Conservation (phyloP, 2,113 vertebrate species). For the Maylandia zebra region DNA sequence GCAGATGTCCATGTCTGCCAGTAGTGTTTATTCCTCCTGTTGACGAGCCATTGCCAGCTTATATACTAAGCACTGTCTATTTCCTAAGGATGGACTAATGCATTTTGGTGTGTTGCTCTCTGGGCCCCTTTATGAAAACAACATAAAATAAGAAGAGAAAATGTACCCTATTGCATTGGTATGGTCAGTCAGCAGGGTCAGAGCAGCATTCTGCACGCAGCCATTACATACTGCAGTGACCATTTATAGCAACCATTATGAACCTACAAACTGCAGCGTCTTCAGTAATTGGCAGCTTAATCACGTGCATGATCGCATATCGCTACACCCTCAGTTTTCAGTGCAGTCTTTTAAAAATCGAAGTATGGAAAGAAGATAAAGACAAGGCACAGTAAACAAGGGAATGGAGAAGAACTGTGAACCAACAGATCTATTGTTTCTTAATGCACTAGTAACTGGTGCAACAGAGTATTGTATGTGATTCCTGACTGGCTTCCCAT, state of each 20-base stretch:
- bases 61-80: not conserved
- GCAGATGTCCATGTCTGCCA: not conserved
- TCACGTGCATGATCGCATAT: not conserved
- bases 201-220: not conserved
- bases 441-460: not conserved
- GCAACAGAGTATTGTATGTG: not conserved
- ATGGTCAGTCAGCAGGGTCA: not conserved
- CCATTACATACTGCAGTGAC: not conserved
- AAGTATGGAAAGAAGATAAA: not conserved
- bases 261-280: not conserved
- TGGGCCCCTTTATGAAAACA: not conserved
- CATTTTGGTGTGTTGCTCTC: not conserved
- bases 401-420: not conserved
- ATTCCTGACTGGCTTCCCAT: not conserved
- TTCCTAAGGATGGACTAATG: not conserved
- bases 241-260: not conserved
- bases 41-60: not conserved
- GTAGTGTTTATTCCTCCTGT: not conserved
- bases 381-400: not conserved
- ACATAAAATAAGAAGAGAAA: not conserved
- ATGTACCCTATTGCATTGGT: not conserved
- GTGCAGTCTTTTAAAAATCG: not conserved
- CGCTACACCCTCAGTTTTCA: not conserved
- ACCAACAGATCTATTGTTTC: not conserved
- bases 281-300: not conserved